Conservation (phyloP, 2,888 invertebrate species). For the Nomada lathburiana region DNA sequence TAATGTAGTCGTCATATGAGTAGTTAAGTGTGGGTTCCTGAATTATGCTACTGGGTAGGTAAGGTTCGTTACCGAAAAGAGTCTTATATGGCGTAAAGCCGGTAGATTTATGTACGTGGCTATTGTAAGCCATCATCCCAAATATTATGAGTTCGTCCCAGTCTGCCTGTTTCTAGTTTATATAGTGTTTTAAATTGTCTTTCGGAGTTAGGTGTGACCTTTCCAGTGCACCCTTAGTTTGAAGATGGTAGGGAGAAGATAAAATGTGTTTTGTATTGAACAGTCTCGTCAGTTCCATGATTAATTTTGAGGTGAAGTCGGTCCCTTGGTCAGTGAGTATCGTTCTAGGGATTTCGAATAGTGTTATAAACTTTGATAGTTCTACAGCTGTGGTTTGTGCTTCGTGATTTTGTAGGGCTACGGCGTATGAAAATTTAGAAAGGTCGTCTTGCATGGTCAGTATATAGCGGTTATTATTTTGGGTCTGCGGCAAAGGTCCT, state of each 20-base stretch:
- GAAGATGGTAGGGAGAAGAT: constrained; percentile 25
- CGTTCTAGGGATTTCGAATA: constrained; percentile 33
- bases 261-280: constrained; percentile 13
- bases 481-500: constrained; percentile 19
- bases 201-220: constrained; percentile 11
- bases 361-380: constrained; percentile 17
- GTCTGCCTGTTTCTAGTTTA: neutral
- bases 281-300: constrained; percentile 9
- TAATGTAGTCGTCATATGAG: constrained; percentile 11
- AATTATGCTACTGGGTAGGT: constrained; percentile 10
- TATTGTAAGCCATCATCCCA: constrained; percentile 28
- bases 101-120: neutral
- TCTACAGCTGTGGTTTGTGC: constrained; percentile 13
- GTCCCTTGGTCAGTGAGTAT: constrained; percentile 28
- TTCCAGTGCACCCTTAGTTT: constrained; percentile 6
- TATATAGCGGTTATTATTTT: constrained; percentile 24
- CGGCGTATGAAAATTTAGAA: constrained; percentile 22
- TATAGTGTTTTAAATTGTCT: constrained; percentile 21
- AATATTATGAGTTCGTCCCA: constrained; percentile 14
- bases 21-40: constrained; percentile 11
- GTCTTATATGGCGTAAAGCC: constrained; percentile 8
- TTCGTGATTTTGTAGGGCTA: constrained; percentile 23
- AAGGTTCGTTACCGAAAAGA: constrained; percentile 1
- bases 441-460: constrained; percentile 30
- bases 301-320: constrained; percentile 15